Evolutionary conservation across 1,140 invertebrate species (phyloP).

Genomic region (Aleiodes sp.): DNA sequence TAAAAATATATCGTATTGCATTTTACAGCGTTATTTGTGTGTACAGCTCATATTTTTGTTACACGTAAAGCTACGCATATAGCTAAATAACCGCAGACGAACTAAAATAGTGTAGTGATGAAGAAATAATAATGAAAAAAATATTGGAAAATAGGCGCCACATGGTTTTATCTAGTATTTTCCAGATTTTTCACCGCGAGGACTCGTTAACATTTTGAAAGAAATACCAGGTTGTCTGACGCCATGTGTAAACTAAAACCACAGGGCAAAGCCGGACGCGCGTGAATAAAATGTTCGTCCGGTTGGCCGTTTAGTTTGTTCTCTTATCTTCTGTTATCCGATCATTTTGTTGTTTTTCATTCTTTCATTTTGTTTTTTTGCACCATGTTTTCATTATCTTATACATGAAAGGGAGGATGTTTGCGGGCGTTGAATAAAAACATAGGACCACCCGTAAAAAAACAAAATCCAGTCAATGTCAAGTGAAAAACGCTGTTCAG

Average conservation of each 20-base stretch:
- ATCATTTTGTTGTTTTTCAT: background rate
- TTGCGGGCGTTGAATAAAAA: background rate
- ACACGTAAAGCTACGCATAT: too few species aligned
- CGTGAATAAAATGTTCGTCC: slow-evolving; percentile 4
- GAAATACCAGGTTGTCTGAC: slow-evolving; percentile 4
- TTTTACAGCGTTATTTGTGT: too few species aligned
- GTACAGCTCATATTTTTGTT: too few species aligned
- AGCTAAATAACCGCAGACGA: too few species aligned
- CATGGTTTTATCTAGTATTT: background rate
- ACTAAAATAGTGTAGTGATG: too few species aligned
- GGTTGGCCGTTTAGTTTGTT: background rate
- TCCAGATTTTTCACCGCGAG: background rate
- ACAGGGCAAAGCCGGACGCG: background rate
- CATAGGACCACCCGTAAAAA: background rate
- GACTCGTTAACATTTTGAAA: background rate
- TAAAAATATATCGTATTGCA: too few species aligned
- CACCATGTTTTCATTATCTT: background rate
- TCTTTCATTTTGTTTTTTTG: background rate
- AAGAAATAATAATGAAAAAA: too few species aligned
- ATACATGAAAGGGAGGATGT: background rate
- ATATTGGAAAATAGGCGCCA: too few species aligned
- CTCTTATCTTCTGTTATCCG: background rate
- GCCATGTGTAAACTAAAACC: slow-evolving; percentile 14
- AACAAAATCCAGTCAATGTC: background rate
- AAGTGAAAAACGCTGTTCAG: background rate